Base-by-base conservation (phyloP, 2,888 invertebrate genomes). In the Allophyes oxyacanthae region DNA sequence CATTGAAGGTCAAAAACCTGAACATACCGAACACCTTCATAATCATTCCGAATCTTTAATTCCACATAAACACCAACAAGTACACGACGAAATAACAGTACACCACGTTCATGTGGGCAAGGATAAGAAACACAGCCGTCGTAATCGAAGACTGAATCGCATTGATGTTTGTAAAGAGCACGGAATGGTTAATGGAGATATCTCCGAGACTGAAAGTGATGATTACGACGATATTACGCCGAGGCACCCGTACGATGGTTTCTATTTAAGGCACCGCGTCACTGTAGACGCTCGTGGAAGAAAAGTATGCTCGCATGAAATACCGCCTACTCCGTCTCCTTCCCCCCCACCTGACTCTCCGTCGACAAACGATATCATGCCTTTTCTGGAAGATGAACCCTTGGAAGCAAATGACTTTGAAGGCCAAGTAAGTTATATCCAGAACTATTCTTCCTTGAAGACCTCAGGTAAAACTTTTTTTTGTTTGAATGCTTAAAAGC, bases 231-330 rank as follows among this genome's bases (percentile, higher is more conserved):
- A 90, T 54, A 77, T 87, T 50, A 80, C 81, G 51, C 94, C 94
- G n/a, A 86, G 94, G 62, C 94, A 94, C 71, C 94, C 94, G 5
- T 94, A 94, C 60, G 94, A 94, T 72, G 92, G 90, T 14, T 94
- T 87, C 76, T 94, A 94, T 65, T 83, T 94, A 72, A 86, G 89
- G 65, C 94, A 94, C 72, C 86, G 79, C 74, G 75, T 80, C 30
- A 90, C 90, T 42, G 82, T 94, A 69, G 91, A 94, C 67, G 76
- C 88, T 11, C 82, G 80, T 28, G 93, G 93, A 48, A 85, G 86
- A 49, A 94, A 94, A 77, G 80, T 93, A 49, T 94, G 94, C 72
- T 83, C 87, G 10, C 92, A 94, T 64, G 90, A 94, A 84, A 83
- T 94, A 63, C 91, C 91, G 36, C 87, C 87, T 13, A 82, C 86